phyloP scores from a whole-genome alignment of 2,797 vertebrate genomes.

The Tauraco hartlaubi region DNA sequence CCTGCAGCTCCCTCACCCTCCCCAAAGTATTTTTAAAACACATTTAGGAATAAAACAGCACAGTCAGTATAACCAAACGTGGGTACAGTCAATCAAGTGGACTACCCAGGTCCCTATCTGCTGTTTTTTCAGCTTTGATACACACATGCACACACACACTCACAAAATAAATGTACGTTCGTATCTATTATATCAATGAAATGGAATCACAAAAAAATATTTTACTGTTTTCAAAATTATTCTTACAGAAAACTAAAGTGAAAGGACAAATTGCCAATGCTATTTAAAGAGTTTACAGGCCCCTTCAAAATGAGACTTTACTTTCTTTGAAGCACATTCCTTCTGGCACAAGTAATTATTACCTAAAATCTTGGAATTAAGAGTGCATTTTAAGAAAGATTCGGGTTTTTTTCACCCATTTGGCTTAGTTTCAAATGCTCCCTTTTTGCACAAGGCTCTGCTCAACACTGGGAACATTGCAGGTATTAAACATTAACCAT shows the following conservation, averaged over 20 bases:
- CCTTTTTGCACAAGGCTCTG: neutral
- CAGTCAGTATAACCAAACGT: neutral
- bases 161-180: neutral
- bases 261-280: neutral
- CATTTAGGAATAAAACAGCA: neutral
- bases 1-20: neutral
- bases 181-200: neutral
- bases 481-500: neutral
- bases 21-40: neutral
- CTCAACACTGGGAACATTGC: neutral
- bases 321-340: conserved; percentile 22
- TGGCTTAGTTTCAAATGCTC: neutral
- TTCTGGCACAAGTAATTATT: conserved; percentile 35
- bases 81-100: neutral
- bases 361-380: conserved; percentile 14
- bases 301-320: neutral
- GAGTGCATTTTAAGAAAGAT: neutral
- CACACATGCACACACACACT: neutral
- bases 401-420: neutral
- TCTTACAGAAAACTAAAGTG: neutral
- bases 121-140: neutral
- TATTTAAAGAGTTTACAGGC: conserved; percentile 15
- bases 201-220: neutral
- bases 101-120: neutral
- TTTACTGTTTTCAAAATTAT: neutral